A percentile compares a stretch with the other conserved stretches of the same genome.
Evolutionary conservation across 2,113 vertebrate species (phyloP).

Genomic region (Perca schrenkii): DNA sequence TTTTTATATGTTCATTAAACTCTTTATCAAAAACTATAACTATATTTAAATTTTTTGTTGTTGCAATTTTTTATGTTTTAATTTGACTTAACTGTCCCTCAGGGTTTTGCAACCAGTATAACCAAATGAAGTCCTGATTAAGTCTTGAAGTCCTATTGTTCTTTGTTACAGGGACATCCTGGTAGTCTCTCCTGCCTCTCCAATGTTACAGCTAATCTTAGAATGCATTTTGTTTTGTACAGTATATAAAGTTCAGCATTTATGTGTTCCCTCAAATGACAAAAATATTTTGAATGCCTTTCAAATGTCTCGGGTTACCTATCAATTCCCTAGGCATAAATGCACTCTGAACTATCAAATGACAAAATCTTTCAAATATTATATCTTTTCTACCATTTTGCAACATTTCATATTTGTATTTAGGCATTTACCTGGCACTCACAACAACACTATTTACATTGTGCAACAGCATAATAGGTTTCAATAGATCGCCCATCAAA

Average conservation of each 20-base stretch:
- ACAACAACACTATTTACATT: neutral
- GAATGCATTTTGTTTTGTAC: neutral
- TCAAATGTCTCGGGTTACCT: neutral
- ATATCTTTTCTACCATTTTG: conserved; percentile 1
- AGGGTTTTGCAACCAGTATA: neutral
- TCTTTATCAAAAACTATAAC: neutral
- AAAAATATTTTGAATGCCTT: neutral
- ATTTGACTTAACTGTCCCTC: neutral
- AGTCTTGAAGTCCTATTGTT: neutral
- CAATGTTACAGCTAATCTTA: neutral
- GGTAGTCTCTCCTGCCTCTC: neutral
- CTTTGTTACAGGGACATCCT: neutral
- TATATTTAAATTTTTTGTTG: too few relatives aligned
- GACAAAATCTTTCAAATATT: neutral
- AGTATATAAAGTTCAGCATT: conserved; percentile 13
- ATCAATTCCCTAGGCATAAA: neutral
- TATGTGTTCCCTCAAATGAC: neutral
- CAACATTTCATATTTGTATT: conserved; percentile 20
- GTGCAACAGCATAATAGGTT: neutral
- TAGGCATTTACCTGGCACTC: neutral
- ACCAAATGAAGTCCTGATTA: neutral
- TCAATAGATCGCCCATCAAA: neutral
- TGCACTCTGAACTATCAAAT: neutral
- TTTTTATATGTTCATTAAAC: neutral
- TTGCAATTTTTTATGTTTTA: too few relatives aligned